These are phyloP conservation scores for Galeopterus variegatus DNA, from an alignment of 2,113 vertebrate genomes.

Conservation along the genomic window DNA sequence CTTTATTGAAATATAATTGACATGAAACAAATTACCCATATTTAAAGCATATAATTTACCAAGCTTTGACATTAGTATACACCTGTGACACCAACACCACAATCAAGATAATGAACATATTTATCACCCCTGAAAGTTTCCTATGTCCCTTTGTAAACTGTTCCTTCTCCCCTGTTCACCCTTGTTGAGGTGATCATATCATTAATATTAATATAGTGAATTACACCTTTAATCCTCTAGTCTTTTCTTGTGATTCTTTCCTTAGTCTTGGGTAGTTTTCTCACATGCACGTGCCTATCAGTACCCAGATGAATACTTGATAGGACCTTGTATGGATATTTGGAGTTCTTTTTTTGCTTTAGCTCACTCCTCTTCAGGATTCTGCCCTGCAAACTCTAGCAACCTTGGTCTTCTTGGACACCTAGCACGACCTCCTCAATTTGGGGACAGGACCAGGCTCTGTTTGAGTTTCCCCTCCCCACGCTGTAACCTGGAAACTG, in stretches of 20 bases:
- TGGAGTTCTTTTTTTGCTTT: not conserved
- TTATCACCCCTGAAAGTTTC: not conserved
- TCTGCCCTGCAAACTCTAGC: not conserved
- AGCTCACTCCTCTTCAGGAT: not conserved
- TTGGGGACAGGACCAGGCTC: not conserved
- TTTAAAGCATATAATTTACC: not conserved
- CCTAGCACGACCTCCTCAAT: too few relatives aligned
- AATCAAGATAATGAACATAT: not conserved
- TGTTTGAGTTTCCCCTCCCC: not conserved
- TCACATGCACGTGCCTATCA: not conserved
- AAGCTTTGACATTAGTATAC: not conserved
- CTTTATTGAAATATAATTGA: constrained; percentile 1
- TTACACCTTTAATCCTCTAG: not conserved
- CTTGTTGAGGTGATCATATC: not conserved
- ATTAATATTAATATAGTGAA: not conserved
- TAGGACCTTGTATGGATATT: not conserved
- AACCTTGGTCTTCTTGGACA: not conserved
- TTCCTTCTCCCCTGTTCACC: not conserved
- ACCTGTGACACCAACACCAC: not conserved
- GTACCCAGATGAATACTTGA: not conserved
- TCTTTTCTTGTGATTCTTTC: not conserved
- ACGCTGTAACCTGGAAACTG: not conserved
- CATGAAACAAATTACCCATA: not conserved
- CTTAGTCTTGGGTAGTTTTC: not conserved
- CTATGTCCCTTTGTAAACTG: not conserved